Base-by-base conservation (phyloP, 2,888 invertebrate genomes). In the Hypomecis atomaria region DNA sequence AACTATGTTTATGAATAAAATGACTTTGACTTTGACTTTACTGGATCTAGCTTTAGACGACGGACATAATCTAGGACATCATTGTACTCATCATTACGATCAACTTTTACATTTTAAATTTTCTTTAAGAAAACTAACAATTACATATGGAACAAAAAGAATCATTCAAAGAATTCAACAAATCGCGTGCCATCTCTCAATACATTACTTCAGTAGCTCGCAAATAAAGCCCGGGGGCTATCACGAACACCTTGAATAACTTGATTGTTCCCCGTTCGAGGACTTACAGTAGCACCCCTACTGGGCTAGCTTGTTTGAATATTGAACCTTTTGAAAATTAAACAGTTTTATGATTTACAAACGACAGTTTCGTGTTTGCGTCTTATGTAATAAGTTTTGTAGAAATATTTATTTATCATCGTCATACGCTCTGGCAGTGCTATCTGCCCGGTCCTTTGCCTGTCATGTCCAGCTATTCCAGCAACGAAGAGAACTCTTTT, bases 211-310 rank as follows among this genome's bases (percentile, higher is more conserved):
- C 47, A 23, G 50, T 57, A 40, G 43, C 47, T 52, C 48, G 53
- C 57, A 58, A 62, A 58, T 50, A 54, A 38, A 40, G 23, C 57
- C 57, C 48, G 43, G 60, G 49, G 60, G 65, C 60, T 61, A 58
- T 60, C 60, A 65, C 53, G 60, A 47, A 65, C 52, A 42, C 48
- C 23, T 60, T 65, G 56, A 61, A 61, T 65, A 60, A 53, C 53
- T 52, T 43, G 37, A 65, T 57, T 48, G 48, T 52, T 1, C 9
- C 5, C 43, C 40, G 10, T 34, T 47, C 36, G 36, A 50, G 55
- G 62, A 58, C 45, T 56, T 59, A 53, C 56, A 49, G 59, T 61
- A 59, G 62, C n/a, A 48, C n/a, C 54, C 61, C 49, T 9, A 48
- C 42, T 49, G 69, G 58, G 70, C 23, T 37, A 36, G 6, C 13